phyloP scores from a whole-genome alignment of 2,888 invertebrate genomes.

The Drosophila melanocephala region DNA sequence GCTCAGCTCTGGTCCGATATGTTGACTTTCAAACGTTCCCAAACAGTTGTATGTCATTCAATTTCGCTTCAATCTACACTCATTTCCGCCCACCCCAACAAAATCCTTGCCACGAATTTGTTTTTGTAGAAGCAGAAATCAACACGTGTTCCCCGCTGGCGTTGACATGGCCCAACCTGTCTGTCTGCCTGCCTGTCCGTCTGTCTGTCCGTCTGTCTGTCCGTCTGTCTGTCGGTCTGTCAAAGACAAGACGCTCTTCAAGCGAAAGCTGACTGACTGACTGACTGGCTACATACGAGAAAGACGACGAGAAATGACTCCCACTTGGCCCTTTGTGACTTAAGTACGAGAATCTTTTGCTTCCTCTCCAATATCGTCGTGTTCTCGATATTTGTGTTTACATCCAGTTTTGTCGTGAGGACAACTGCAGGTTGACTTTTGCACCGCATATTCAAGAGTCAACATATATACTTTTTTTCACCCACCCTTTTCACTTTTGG shows the following conservation, averaged over 20 bases:
- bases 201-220: slow-evolving; percentile 44
- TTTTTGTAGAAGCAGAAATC: slow-evolving; percentile 52
- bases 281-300: slow-evolving; percentile 40
- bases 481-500: slow-evolving; percentile 15
- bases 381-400: slow-evolving; percentile 57
- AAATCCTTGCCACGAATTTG: slow-evolving; percentile 28
- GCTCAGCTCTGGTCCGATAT: slow-evolving; percentile 6
- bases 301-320: slow-evolving; percentile 29
- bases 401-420: slow-evolving; percentile 43
- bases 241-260: slow-evolving; percentile 51
- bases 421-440: slow-evolving; percentile 50
- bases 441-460: slow-evolving; percentile 31
- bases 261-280: slow-evolving; percentile 40
- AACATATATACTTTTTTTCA: slow-evolving; percentile 34
- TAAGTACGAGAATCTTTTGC: slow-evolving; percentile 14
- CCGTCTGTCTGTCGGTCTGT: slow-evolving; percentile 32
- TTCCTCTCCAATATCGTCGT: slow-evolving; percentile 14
- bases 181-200: slow-evolving; percentile 36
- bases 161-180: slow-evolving; percentile 36
- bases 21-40: slow-evolving; percentile 22
- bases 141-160: slow-evolving; percentile 67
- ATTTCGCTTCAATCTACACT: slow-evolving; percentile 65
- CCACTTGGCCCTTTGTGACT: slow-evolving; percentile 45
- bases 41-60: slow-evolving; percentile 62
- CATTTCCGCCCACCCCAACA: slow-evolving; percentile 46